These are phyloP conservation scores for Brachyrhaphis roseni DNA, from an alignment of 2,797 vertebrate genomes.

Conservation along the genomic window DNA sequence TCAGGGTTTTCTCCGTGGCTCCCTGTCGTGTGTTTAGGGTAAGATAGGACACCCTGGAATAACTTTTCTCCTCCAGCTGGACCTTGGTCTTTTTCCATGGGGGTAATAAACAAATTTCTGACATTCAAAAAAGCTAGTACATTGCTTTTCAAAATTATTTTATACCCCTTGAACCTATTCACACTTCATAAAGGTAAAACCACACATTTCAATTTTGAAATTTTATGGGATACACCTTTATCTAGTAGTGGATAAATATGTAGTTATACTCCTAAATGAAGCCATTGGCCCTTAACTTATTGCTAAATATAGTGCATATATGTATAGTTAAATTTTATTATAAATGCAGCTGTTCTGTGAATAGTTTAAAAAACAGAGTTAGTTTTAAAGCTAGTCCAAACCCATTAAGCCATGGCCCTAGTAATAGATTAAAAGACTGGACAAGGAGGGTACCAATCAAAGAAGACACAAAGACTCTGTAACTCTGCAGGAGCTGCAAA, in stretches of 20 bases:
- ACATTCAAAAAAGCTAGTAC: no score
- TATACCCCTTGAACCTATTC: not conserved
- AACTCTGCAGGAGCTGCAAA: not conserved
- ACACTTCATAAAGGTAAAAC: not conserved
- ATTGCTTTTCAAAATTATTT: not conserved
- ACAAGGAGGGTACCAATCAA: not conserved
- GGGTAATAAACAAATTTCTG: slow-evolving; percentile 22
- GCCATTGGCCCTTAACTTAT: not conserved
- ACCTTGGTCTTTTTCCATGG: slow-evolving; percentile 35
- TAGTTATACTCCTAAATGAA: not conserved
- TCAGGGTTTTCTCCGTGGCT: slow-evolving; percentile 68
- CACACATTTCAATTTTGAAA: not conserved
- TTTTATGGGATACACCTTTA: not conserved
- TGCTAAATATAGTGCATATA: not conserved
- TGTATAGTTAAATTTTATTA: not conserved
- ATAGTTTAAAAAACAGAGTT: not conserved
- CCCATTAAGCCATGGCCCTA: not conserved
- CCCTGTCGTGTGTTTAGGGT: slow-evolving; percentile 74
- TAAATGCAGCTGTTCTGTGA: not conserved
- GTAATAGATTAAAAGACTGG: not conserved
- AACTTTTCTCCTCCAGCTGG: slow-evolving; percentile 53
- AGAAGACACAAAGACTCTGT: not conserved
- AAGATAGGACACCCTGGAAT: slow-evolving; percentile 65
- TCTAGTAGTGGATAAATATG: not conserved
- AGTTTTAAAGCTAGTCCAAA: not conserved